Conservation (phyloP, 2,888 invertebrate species). For the Pecten maximus region DNA sequence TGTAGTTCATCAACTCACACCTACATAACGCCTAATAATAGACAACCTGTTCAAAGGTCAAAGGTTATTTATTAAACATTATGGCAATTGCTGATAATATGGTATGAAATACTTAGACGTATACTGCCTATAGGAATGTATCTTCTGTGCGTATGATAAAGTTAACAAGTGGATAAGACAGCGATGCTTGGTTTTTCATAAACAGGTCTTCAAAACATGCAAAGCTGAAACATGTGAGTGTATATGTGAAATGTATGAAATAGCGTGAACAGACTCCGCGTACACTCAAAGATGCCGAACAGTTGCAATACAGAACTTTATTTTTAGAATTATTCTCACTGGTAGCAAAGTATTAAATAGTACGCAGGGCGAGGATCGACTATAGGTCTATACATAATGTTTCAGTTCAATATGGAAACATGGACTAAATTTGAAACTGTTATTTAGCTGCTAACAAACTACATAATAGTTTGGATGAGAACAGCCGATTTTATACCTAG, state of each 20-base stretch:
- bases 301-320: constrained; percentile 35
- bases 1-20: not conserved
- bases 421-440: not conserved
- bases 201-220: constrained; percentile 26
- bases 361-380: not conserved
- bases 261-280: not conserved
- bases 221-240: constrained; percentile 31
- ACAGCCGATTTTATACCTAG: not conserved
- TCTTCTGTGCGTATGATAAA: not conserved
- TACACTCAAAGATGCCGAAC: constrained; percentile 1
- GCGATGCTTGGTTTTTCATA: not conserved
- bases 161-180: not conserved
- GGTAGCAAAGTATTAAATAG: constrained; percentile 26
- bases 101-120: not conserved
- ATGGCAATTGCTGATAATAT: not conserved
- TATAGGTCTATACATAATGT: not conserved
- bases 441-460: not conserved
- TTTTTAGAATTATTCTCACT: constrained; percentile 26
- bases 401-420: not conserved
- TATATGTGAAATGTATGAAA: constrained; percentile 26
- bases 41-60: not conserved
- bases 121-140: not conserved
- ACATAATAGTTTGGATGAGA: not conserved
- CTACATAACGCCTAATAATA: constrained; percentile 11
- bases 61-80: not conserved